Conservation (phyloP, 1,140 invertebrate genomes). For the Penaeus chinensis region DNA sequence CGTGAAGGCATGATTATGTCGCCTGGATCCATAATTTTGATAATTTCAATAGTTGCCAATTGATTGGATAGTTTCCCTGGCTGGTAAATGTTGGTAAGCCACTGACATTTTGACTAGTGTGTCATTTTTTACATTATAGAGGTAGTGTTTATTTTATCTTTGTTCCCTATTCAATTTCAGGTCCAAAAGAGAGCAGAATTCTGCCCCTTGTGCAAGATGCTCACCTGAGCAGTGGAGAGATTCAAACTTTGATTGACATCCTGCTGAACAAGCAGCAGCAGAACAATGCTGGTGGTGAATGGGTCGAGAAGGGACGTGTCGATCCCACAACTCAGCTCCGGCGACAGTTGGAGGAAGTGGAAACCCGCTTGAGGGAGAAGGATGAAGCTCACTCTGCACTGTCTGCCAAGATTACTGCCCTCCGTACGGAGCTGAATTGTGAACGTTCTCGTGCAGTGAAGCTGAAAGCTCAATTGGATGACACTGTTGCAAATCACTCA, state of each 20-base stretch:
- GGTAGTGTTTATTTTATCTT: too few species aligned
- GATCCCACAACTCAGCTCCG: constrained; percentile 87
- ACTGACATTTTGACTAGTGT: too few species aligned
- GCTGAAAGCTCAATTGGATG: constrained; percentile 73
- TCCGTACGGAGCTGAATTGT: constrained; percentile 78
- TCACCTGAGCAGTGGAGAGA: constrained; percentile 83
- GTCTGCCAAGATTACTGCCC: constrained; percentile 75
- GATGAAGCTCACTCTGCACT: constrained; percentile 58
- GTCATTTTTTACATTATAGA: too few species aligned
- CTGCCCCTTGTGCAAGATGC: constrained; percentile 81
- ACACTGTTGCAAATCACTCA: constrained; percentile 70
- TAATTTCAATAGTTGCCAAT: too few species aligned
- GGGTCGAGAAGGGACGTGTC: constrained; percentile 83
- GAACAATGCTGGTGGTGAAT: constrained; percentile 77
- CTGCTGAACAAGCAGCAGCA: constrained; percentile 88
- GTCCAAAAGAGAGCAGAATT: constrained; percentile 75
- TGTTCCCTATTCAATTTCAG: constrained; percentile 18
- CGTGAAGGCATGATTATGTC: too few species aligned
- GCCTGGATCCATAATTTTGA: too few species aligned
- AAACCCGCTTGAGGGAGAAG: constrained; percentile 69
- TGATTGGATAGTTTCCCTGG: too few species aligned
- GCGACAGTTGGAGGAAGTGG: constrained; percentile 86
- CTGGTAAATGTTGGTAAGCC: too few species aligned
- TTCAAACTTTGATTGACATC: constrained; percentile 88
- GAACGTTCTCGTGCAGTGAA: constrained; percentile 74